phyloP scores from a whole-genome alignment of 2,113 vertebrate species.

The Chionomys nivalis region DNA sequence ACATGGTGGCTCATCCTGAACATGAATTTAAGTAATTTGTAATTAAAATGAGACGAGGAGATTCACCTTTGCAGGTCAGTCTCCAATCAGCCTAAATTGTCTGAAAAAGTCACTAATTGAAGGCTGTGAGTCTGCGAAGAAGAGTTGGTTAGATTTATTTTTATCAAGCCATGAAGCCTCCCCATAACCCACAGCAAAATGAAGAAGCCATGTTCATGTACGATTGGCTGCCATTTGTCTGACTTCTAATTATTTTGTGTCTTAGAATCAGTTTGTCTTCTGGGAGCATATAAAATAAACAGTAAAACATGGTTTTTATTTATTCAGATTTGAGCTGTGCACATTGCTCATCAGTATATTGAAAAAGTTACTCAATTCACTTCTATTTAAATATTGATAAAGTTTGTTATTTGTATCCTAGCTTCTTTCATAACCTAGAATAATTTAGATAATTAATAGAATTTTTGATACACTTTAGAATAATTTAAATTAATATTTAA shows the following conservation, averaged over 20 bases:
- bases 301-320: conserved; percentile 69
- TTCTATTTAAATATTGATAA: conserved; percentile 77
- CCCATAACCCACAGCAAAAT: conserved; percentile 6
- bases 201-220: not conserved
- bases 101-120: conserved; percentile 6
- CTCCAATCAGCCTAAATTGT: not conserved
- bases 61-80: not conserved
- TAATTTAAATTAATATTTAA: conserved; percentile 83
- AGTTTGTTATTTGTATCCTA: conserved; percentile 78
- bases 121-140: not conserved
- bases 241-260: conserved; percentile 64
- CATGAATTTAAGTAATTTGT: not conserved
- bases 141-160: not conserved
- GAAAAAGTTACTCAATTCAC: conserved; percentile 76
- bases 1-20: not conserved
- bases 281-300: conserved; percentile 72
- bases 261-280: conserved; percentile 62
- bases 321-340: conserved; percentile 77
- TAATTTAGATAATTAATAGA: conserved; percentile 83
- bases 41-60: conserved; percentile 28
- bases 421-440: conserved; percentile 73
- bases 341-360: conserved; percentile 72
- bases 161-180: not conserved
- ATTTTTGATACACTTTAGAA: conserved; percentile 80
- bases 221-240: conserved; percentile 33